Percentiles rank a stretch among this genome's conserved stretches.
Evolutionary conservation across 1,140 invertebrate genomes (phyloP).

Genomic region (Drosophila parabipectinata): DNA sequence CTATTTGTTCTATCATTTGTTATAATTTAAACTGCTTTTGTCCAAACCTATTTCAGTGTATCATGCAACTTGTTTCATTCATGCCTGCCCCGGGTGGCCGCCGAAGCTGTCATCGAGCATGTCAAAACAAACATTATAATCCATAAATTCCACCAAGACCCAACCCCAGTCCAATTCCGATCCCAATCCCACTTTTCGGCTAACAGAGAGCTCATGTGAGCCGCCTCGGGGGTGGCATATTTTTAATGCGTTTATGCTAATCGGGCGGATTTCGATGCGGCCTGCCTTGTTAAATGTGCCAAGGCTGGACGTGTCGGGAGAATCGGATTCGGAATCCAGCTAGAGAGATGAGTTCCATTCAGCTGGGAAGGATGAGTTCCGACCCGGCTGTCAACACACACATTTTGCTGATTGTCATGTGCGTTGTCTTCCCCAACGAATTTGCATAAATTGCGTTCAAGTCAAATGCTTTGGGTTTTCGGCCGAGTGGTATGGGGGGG

Average conservation of each 20-base stretch:
- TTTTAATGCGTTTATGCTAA: slow-evolving; percentile 84
- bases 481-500: neutral
- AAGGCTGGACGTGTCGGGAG: slow-evolving; percentile 51
- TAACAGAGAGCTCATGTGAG: slow-evolving; percentile 17
- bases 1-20: too few species aligned
- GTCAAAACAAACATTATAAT: slow-evolving; percentile 84
- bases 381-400: slow-evolving; percentile 67
- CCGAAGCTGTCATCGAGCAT: slow-evolving; percentile 72
- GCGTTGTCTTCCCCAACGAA: slow-evolving; percentile 54
- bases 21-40: neutral
- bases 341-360: neutral
- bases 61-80: slow-evolving; percentile 19
- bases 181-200: slow-evolving; percentile 7
- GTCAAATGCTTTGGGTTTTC: slow-evolving; percentile 27
- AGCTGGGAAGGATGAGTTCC: neutral
- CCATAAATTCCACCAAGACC: slow-evolving; percentile 34
- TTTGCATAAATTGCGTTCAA: slow-evolving; percentile 78
- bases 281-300: slow-evolving; percentile 77
- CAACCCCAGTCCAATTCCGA: neutral
- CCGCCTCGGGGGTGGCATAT: slow-evolving; percentile 55
- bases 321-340: slow-evolving; percentile 20
- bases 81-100: slow-evolving; percentile 13
- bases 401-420: slow-evolving; percentile 73
- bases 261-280: slow-evolving; percentile 75
- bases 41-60: slow-evolving; percentile 10